Conservation (phyloP, 2,113 vertebrate species). For the Eulacestoma nigropectus region DNA sequence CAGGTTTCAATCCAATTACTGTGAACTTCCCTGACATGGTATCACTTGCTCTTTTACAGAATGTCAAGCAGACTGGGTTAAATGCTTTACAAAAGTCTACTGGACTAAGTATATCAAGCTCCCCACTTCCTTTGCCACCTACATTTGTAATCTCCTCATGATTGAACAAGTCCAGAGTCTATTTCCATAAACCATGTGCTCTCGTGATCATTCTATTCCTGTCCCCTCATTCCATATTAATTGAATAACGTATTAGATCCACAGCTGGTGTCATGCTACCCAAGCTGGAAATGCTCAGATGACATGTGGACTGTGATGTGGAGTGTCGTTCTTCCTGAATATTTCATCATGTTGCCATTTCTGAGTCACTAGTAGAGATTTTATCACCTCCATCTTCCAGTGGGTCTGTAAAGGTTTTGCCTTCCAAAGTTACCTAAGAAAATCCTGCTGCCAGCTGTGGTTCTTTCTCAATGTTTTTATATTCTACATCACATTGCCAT, state of each 20-base stretch:
- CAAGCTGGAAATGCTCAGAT: background rate
- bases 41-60: background rate
- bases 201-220: background rate
- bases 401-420: background rate
- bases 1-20: background rate
- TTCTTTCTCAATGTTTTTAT: background rate
- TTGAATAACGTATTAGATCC: background rate
- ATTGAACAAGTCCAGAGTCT: background rate
- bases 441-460: background rate
- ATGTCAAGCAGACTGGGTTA: background rate
- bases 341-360: background rate
- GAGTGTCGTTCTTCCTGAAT: background rate
- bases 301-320: background rate
- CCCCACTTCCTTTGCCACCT: background rate
- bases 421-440: background rate
- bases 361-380: background rate
- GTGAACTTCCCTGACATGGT: background rate
- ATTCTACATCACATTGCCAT: background rate
- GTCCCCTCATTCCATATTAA: background rate
- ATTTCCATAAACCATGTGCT: background rate
- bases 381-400: background rate
- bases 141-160: background rate
- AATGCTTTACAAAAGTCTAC: background rate
- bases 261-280: background rate
- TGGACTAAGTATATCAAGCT: background rate